Conservation (phyloP, 2,113 vertebrate genomes). For the Mastomys natalensis region DNA sequence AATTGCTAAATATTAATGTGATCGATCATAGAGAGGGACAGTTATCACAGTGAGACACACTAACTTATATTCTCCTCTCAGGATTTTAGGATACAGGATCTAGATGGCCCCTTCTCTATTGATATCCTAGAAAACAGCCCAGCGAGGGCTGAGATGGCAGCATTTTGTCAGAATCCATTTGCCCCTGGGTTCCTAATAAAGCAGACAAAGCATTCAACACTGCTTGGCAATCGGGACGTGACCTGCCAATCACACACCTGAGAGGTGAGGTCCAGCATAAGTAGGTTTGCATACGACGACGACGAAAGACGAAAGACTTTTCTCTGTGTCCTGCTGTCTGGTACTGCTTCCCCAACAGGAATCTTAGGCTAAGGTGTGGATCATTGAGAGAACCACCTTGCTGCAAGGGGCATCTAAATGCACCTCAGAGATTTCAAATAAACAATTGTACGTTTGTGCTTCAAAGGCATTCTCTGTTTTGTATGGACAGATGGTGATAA, state of each 20-base stretch:
- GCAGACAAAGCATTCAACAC: neutral
- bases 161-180: conserved; percentile 24
- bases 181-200: neutral
- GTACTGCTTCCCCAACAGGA: neutral
- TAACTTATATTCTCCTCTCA: neutral
- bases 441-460: neutral
- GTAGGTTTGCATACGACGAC: neutral
- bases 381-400: neutral
- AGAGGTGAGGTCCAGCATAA: neutral
- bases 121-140: conserved; percentile 4
- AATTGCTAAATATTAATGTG: neutral
- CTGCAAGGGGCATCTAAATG: neutral
- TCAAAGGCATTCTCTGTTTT: conserved; percentile 14
- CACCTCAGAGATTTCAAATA: neutral
- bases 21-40: neutral
- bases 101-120: neutral
- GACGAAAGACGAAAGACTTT: neutral
- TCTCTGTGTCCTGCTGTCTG: neutral
- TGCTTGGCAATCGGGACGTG: neutral
- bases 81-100: neutral
- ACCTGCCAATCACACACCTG: neutral
- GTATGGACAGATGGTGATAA: neutral
- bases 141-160: neutral
- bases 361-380: neutral
- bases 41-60: neutral